Evolutionary conservation across 1,140 invertebrate genomes (phyloP), one percentile per base, ranked within the genome.

Genomic region (Magallana gigas): DNA sequence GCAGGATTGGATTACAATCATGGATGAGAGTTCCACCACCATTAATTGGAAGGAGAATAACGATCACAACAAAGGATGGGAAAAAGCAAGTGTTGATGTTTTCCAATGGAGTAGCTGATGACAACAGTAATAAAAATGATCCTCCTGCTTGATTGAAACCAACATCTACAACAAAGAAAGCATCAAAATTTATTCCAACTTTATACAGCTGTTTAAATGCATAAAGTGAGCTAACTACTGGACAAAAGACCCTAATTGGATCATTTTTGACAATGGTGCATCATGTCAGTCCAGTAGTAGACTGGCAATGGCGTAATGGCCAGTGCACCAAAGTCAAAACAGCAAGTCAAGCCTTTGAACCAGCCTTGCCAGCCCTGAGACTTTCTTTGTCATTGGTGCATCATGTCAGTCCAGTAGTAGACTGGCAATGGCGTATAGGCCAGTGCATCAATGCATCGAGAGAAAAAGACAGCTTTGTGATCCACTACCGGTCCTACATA

Each of bases 11-110:
- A n/a, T 16, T 64, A 18, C 60, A 64, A 18, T 18, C 60, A 64
- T 64, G 60, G 60, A 64, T 64, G 60, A 80, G 76, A 56, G 48
- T 80, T 12, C 76, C 76, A 80, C 76, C 76, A 80, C 29, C 76
- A 80, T 14, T 80, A 29, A 29, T 48, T 12, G 76, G 76, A 14
- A 80, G 48, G 48, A 80, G 76, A 23, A 80, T 80, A n/a, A 80
- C n/a, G 29, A 23, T 80, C 18, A 80, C 14, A 14, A 29, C 29
- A 48, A 80, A 80, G 23, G 76, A 56, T 48, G 29, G 48, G 18
- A 80, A 48, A 80, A 56, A 16, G 14, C 29, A 80, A 80, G 76
- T 80, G 16, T 48, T 80, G 23, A 48, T 80, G 14, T 48, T 56
- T 6, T 18, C 76, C 6, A 80, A 80, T 18, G 76, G 76, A 64